A percentile compares a stretch with the other conserved stretches of the same genome.
phyloP scores from a whole-genome alignment of 2,888 invertebrate genomes.

The Chromoteleia sp. region DNA sequence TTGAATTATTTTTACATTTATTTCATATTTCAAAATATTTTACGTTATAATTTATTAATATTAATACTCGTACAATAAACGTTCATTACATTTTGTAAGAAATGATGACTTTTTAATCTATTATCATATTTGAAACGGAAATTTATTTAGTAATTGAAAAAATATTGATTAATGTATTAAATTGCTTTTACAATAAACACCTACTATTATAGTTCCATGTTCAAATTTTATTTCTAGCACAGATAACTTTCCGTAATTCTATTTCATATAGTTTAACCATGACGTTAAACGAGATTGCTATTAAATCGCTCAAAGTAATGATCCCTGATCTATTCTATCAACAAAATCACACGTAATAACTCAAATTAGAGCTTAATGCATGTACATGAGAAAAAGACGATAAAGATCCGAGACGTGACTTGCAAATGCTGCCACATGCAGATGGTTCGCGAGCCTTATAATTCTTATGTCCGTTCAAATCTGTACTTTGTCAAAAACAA shows the following conservation, averaged over 20 bases:
- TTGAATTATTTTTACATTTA: too few species aligned
- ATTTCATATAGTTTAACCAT: neutral
- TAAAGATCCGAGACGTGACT: conserved; percentile 52
- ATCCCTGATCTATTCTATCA: conserved; percentile 32
- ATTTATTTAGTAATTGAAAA: too few species aligned
- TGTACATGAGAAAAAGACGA: conserved; percentile 35
- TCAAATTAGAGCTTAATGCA: conserved; percentile 44
- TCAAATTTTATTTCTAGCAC: neutral
- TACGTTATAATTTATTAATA: too few species aligned
- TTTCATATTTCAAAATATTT: too few species aligned
- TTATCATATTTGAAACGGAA: too few species aligned
- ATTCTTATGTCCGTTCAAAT: conserved; percentile 33
- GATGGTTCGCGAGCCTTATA: conserved; percentile 45
- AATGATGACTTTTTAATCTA: too few species aligned
- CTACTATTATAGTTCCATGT: too few species aligned
- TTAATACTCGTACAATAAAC: too few species aligned
- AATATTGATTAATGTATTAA: too few species aligned
- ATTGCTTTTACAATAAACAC: too few species aligned
- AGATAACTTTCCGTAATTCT: too few species aligned
- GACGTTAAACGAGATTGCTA: conserved; percentile 26
- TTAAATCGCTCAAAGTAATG: conserved; percentile 24
- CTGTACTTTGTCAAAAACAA: conserved; percentile 4
- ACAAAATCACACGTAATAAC: conserved; percentile 40
- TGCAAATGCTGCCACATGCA: conserved; percentile 55
- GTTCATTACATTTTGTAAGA: too few species aligned